Conservation (phyloP, 2,113 vertebrate species). For the Nestor notabilis region DNA sequence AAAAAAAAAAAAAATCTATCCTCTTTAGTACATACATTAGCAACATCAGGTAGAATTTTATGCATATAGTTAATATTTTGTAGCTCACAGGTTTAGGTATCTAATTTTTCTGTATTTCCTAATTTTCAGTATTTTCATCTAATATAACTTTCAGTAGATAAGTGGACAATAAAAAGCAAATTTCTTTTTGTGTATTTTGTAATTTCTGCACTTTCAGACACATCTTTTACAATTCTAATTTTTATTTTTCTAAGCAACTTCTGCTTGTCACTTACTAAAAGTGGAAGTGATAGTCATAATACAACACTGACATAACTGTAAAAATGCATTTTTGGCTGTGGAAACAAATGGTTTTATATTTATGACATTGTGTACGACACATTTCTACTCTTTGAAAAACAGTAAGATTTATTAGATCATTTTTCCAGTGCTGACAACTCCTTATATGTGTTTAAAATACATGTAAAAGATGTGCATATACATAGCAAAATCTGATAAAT, state of each 20-base stretch:
- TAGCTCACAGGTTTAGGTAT: not conserved
- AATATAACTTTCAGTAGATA: not conserved
- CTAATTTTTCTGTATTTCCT: not conserved
- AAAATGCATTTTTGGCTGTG: not conserved
- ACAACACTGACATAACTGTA: not conserved
- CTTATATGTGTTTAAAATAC: slow-evolving; percentile 21
- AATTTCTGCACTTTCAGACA: not conserved
- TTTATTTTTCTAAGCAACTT: not conserved
- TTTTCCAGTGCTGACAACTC: slow-evolving; percentile 20
- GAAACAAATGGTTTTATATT: slow-evolving; percentile 19
- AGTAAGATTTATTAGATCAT: slow-evolving; percentile 37
- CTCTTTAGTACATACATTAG: not conserved
- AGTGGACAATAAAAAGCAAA: not conserved
- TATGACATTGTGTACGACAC: not conserved
- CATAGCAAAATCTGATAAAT: slow-evolving; percentile 37
- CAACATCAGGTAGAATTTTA: not conserved
- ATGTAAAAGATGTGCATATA: not conserved
- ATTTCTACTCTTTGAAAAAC: slow-evolving; percentile 28
- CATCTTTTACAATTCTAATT: not conserved
- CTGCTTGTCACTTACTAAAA: not conserved
- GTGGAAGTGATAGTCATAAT: not conserved
- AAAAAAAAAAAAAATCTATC: not conserved
- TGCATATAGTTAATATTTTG: not conserved
- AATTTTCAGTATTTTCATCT: not conserved
- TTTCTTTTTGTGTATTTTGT: not conserved